Conservation (phyloP, 2,113 vertebrate genomes). For the Chrysochloris asiatica region DNA sequence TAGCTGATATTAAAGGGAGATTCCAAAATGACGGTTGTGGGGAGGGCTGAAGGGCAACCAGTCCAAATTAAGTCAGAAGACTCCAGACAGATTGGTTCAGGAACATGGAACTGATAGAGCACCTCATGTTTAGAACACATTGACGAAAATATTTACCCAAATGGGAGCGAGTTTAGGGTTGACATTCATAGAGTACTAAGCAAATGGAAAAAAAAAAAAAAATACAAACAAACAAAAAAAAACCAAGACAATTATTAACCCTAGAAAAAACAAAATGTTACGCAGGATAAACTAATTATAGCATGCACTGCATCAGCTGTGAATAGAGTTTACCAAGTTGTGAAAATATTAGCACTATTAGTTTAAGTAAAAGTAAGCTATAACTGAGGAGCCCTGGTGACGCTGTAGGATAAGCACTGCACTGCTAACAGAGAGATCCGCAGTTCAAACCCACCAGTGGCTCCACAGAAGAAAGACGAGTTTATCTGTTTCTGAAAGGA, state of each 20-base stretch:
- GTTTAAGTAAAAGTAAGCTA: neutral
- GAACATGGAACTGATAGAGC: neutral
- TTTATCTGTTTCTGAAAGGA: too few relatives aligned
- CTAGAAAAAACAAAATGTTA: neutral
- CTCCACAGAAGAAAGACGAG: too few relatives aligned
- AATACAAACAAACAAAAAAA: too few relatives aligned
- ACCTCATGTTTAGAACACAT: neutral
- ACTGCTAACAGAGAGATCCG: too few relatives aligned
- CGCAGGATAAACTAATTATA: neutral
- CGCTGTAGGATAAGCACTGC: too few relatives aligned
- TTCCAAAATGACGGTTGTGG: neutral
- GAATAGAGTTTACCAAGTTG: neutral
- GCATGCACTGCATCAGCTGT: neutral
- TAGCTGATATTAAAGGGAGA: too few relatives aligned
- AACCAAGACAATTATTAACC: slow-evolving; percentile 16
- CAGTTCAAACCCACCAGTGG: too few relatives aligned
- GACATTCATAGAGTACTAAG: neutral
- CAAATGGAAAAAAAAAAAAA: too few relatives aligned
- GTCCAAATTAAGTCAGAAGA: neutral
- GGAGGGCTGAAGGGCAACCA: neutral
- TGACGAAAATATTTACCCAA: neutral
- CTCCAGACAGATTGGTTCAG: neutral
- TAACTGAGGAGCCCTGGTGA: too few relatives aligned
- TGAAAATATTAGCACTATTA: neutral
- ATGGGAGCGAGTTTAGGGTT: neutral